A percentile compares a stretch with the other conserved stretches of the same genome.
These are phyloP conservation scores for Marmota flaviventris DNA, from an alignment of 2,113 vertebrate genomes.

Conservation along the genomic window DNA sequence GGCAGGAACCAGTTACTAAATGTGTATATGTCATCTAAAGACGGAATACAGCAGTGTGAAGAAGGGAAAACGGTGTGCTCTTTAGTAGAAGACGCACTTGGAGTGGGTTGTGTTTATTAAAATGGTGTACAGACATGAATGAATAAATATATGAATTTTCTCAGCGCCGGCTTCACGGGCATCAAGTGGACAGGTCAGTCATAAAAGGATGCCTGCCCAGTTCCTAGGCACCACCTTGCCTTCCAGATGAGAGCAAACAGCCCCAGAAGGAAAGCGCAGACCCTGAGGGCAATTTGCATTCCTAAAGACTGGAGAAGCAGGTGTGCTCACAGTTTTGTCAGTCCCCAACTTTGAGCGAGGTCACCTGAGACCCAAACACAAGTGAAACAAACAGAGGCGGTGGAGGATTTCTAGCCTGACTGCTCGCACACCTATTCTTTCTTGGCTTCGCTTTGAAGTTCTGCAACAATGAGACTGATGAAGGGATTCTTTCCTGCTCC, in stretches of 20 bases:
- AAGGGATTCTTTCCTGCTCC: constrained; percentile 58
- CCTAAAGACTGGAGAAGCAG: background rate
- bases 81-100: background rate
- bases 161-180: background rate
- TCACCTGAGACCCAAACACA: constrained; percentile 23
- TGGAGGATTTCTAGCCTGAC: constrained; percentile 8
- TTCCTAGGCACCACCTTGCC: background rate
- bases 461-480: constrained; percentile 62
- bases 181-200: background rate
- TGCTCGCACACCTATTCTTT: constrained; percentile 1
- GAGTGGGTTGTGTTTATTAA: background rate
- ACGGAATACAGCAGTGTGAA: background rate
- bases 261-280: background rate
- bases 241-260: background rate
- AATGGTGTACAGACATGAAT: background rate
- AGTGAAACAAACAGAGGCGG: constrained; percentile 21
- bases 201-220: background rate
- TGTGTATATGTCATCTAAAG: background rate
- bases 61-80: background rate
- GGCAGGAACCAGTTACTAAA: background rate
- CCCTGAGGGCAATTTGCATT: too few relatives aligned
- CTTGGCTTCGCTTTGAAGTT: constrained; percentile 61
- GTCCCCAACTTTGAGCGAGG: background rate
- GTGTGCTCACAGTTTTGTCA: background rate
- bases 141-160: background rate